phyloP scores from a whole-genome alignment of 2,113 vertebrate species.

The Carollia perspicillata region DNA sequence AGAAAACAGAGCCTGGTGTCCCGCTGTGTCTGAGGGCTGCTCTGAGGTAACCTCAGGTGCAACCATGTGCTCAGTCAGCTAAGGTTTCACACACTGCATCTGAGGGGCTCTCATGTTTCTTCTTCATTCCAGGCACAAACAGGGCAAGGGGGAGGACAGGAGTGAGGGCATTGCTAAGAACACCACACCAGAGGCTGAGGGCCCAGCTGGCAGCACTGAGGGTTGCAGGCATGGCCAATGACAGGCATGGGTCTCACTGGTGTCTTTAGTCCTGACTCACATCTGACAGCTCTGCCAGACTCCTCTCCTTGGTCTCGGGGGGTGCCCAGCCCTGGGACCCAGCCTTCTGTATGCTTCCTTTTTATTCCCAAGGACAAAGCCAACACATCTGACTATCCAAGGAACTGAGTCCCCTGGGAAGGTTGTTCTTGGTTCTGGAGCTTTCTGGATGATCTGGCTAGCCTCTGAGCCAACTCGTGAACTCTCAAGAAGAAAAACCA shows the following conservation, averaged over 20 bases:
- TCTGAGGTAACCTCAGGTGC: background rate
- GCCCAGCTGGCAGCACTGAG: background rate
- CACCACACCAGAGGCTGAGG: background rate
- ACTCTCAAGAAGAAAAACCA: background rate
- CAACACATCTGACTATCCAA: background rate
- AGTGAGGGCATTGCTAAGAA: background rate
- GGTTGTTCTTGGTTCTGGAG: background rate
- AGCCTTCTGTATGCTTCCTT: background rate
- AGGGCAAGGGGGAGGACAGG: background rate
- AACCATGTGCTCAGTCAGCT: background rate
- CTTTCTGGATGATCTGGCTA: background rate
- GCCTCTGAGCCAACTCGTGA: background rate
- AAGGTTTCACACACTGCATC: background rate
- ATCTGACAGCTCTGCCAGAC: background rate
- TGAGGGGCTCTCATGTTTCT: background rate
- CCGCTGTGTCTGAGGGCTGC: rapidly evolving
- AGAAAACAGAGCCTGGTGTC: background rate
- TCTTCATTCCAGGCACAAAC: background rate
- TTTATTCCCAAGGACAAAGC: background rate
- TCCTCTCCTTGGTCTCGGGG: background rate
- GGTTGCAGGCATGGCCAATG: rapidly evolving
- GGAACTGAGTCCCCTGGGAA: background rate
- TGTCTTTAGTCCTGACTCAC: background rate
- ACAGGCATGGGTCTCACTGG: background rate
- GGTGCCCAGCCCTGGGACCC: background rate